A percentile compares a stretch with the other conserved stretches of the same genome.
Evolutionary conservation across 64 coral and sea anemone species (phyloP).

Genomic region (Montipora efflorescens): DNA sequence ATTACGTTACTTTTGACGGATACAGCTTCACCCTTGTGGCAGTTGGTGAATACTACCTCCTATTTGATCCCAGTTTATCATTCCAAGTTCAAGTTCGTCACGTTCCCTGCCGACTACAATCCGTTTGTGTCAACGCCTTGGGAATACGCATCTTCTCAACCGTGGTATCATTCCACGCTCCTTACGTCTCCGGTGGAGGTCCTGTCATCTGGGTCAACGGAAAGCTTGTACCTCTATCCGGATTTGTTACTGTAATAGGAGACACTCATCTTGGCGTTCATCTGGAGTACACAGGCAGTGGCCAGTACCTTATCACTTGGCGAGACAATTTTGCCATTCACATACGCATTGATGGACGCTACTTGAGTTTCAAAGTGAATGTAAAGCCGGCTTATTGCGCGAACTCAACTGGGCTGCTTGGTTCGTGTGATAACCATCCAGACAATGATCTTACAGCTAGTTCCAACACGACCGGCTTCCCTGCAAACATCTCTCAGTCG

Average conservation of each 20-base stretch:
- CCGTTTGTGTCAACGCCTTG: constrained; percentile 82
- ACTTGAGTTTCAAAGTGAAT: constrained; percentile 81
- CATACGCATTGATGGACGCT: constrained; percentile 76
- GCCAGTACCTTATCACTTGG: constrained; percentile 69
- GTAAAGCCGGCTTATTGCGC: constrained; percentile 66
- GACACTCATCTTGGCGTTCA: constrained; percentile 52
- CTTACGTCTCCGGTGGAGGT: constrained; percentile 47
- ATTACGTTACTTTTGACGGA: constrained; percentile 96
- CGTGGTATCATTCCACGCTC: constrained; percentile 84
- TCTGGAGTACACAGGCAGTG: constrained; percentile 43
- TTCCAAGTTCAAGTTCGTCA: constrained; percentile 90
- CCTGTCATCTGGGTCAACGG: constrained; percentile 87
- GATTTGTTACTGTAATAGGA: constrained; percentile 50
- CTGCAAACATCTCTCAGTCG: constrained; percentile 67
- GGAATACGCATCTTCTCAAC: constrained; percentile 70
- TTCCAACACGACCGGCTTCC: constrained; percentile 13
- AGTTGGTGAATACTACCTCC: constrained; percentile 81
- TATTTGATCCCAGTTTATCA: constrained; percentile 27
- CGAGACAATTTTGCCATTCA: constrained; percentile 60
- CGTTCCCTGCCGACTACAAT: constrained; percentile 78
- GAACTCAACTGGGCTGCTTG: constrained; percentile 82
- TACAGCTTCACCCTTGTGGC: constrained; percentile 75
- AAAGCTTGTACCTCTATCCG: constrained; percentile 40
- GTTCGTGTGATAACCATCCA: constrained; percentile 75
- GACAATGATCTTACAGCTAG: constrained; percentile 76